Conservation (phyloP, 2,113 vertebrate genomes). For the Heptranchias perlo region DNA sequence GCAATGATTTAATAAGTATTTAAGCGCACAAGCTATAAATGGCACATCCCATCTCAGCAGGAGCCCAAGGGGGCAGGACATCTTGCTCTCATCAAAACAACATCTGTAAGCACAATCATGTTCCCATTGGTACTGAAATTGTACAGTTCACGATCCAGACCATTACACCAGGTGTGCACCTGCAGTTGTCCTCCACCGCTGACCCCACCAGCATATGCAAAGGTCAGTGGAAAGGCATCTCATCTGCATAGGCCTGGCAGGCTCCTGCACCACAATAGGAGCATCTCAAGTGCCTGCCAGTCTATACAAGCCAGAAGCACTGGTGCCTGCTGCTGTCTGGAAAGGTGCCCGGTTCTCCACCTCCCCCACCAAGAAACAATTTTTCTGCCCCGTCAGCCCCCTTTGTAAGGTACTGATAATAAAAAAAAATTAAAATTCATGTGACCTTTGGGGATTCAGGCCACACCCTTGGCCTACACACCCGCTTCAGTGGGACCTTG, state of each 20-base stretch:
- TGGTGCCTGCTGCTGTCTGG: neutral
- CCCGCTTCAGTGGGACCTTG: neutral
- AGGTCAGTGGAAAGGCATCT: neutral
- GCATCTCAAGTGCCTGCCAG: neutral
- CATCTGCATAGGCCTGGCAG: neutral
- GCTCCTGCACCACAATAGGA: neutral
- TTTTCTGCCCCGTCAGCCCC: neutral
- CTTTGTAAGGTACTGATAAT: no score
- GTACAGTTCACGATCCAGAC: no score
- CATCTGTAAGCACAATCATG: no score
- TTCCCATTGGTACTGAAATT: no score
- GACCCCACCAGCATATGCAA: neutral
- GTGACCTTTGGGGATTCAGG: no score
- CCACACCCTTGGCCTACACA: neutral
- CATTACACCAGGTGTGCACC: neutral
- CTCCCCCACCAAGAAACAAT: neutral
- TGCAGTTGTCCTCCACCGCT: neutral
- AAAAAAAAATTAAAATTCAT: no score
- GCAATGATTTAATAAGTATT: no score
- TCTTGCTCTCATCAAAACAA: no score
- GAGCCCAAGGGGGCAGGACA: no score
- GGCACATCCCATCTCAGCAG: no score
- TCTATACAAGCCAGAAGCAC: neutral
- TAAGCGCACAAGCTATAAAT: no score
- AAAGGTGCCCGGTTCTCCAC: neutral